Evolutionary conservation across 1,140 invertebrate genomes (phyloP), one percentile per base, ranked within the genome.

Genomic region (Drosophila ambigua): DNA sequence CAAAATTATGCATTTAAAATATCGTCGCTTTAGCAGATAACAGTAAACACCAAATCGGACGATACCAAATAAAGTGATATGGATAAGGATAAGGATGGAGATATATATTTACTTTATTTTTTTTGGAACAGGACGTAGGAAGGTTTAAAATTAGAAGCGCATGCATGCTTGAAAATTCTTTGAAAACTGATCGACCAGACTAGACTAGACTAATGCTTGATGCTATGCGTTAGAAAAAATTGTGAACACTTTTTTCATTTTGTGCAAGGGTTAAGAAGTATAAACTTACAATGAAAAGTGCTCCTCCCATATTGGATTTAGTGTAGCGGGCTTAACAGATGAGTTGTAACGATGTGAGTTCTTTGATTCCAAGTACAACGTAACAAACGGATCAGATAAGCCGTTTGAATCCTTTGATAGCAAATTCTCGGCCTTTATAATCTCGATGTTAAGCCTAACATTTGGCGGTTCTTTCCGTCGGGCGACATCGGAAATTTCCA

Each of bases 361-460:
- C 65, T 95, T 94, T 9, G 96, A 97, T 84, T 95, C 95, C 57
- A 97, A 92, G 92, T 95, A 97, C 66, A 98, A 93, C 2, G 96
- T 97, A 24, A 97, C 97, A 87, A 98, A 99, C 2, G 98, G 98
- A 93, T 99, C 98, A 88, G 98, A 98, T 65, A 97, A 94, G 20
- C 98, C 98, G 92, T 98, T 99, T 0, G 98, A 95, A 93, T 99
- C 98, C 93, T 99, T 99, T 4, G 98, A 96, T 75, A 96, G 94
- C 31, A 99, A 92, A 78, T 98, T 97, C 92, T 97, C 96, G 0
- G 97, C 98, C 93, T 99, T 97, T 23, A 99, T 94, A 15, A 99
- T 95, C 91, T 97, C 97, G 2, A 99, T 95, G 92, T 99, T 99
- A 16, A 99, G 92, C 83, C 98, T 94, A 65, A 99, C 94, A 83